Percentiles rank a stretch among this genome's conserved stretches.
Evolutionary conservation across 2,797 vertebrate species (phyloP).

Genomic region (Manis pentadactyla): DNA sequence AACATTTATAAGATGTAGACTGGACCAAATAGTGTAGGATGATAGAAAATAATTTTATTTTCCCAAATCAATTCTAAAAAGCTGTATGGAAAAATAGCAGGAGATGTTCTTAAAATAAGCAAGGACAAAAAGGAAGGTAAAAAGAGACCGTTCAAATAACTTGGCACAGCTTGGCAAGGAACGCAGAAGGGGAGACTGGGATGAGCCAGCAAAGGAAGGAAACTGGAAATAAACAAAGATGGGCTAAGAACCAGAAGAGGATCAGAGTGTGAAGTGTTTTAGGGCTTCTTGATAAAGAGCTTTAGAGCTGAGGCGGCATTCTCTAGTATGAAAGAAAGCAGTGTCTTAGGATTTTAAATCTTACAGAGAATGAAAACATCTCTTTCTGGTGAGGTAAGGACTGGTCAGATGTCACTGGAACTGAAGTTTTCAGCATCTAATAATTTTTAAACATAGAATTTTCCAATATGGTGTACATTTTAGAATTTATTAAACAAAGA

Average conservation of each 20-base stretch:
- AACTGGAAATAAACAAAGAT: constrained; percentile 74
- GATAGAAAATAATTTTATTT: constrained; percentile 40
- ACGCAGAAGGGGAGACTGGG: constrained; percentile 58
- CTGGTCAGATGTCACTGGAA: background rate
- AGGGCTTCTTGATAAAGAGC: constrained; percentile 60
- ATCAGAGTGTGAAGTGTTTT: constrained; percentile 67
- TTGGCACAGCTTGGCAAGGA: constrained; percentile 39
- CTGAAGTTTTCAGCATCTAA: background rate
- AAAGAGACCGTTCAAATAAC: constrained; percentile 18
- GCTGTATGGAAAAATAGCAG: constrained; percentile 10
- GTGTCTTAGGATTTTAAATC: background rate
- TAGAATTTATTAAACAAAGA: background rate
- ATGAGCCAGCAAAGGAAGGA: constrained; percentile 67
- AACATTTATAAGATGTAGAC: constrained; percentile 33
- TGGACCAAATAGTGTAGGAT: background rate
- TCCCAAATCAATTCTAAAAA: constrained; percentile 27
- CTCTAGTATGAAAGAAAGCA: background rate
- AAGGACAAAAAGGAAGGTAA: constrained; percentile 13
- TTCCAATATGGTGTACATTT: background rate
- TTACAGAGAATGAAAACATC: background rate
- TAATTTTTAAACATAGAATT: constrained; percentile 29
- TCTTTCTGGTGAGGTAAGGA: background rate
- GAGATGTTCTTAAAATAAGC: background rate
- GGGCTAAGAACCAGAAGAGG: constrained; percentile 57
- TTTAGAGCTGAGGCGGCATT: background rate